Base-by-base conservation (phyloP, 2,888 invertebrate genomes). In the Phalera bucephala region DNA sequence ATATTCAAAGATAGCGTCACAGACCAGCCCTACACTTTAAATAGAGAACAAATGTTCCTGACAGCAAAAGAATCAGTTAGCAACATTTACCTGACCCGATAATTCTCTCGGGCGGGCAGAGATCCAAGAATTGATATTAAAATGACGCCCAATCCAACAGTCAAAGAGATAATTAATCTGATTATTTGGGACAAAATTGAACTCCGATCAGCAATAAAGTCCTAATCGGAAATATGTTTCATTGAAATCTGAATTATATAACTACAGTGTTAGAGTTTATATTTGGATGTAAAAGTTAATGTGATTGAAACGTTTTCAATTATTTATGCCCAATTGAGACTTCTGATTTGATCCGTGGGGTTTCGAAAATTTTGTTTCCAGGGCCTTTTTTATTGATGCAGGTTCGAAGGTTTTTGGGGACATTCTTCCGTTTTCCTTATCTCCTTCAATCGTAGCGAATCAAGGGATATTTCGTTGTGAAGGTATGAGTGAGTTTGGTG, bases 141-240 rank as follows among this genome's bases (percentile, higher is more conserved):
- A 25, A 25, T 22, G 22, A 9, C 12, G 25, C 25, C 25, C 25
- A 25, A 25, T 12, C 25, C 12, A 1, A 13, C 10, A 25, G 25
- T 25, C 12, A 12, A 12, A 25, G 25, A 25, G 25, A 25, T 12
- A 25, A 25, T 12, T 25, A 25, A 25, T 25, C 12, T 25, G 25
- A 25, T 25, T 25, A 12, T 25, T 12, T 25, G 25, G 12, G 25
- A 13, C 12, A 7, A n/a, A n/a, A n/a, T n/a, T n/a, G n/a, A n/a
- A n/a, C n/a, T n/a, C n/a, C n/a, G n/a, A n/a, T n/a, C n/a, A n/a
- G n/a, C n/a, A n/a, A n/a, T n/a, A n/a, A n/a, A n/a, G n/a, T n/a
- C n/a, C n/a, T n/a, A n/a, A n/a, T n/a, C n/a, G n/a, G n/a, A n/a
- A n/a, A n/a, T n/a, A n/a, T n/a, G n/a, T n/a, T n/a, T n/a, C n/a